These are phyloP conservation scores for Pteromalus puparum DNA, from an alignment of 1,140 invertebrate species.

Conservation along the genomic window DNA sequence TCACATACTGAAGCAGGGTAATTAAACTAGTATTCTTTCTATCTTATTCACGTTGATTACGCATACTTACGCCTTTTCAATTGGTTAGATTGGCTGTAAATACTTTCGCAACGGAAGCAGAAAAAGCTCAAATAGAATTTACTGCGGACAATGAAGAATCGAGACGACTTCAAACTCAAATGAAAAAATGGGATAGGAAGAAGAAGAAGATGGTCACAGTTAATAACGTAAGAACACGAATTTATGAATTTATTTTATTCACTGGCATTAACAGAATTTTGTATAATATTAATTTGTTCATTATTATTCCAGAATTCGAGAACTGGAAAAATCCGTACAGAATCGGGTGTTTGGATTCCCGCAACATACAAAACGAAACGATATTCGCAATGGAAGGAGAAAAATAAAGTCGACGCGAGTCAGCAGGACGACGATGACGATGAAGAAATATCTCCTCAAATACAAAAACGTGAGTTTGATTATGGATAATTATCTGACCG, in stretches of 20 bases:
- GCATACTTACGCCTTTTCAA: slow-evolving; percentile 1
- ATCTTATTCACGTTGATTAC: slow-evolving; percentile 15
- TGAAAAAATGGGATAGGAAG: slow-evolving; percentile 91
- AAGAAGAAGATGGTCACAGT: slow-evolving; percentile 93
- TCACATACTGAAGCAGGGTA: slow-evolving; percentile 92
- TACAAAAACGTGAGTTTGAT: slow-evolving; percentile 64
- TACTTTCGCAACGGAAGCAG: slow-evolving; percentile 84
- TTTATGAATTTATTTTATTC: neutral
- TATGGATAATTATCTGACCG: slow-evolving; percentile 9
- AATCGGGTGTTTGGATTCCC: slow-evolving; percentile 95
- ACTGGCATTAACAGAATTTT: neutral
- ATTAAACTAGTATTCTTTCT: slow-evolving; percentile 52
- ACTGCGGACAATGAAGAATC: slow-evolving; percentile 85
- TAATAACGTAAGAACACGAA: slow-evolving; percentile 74
- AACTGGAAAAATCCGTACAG: slow-evolving; percentile 91
- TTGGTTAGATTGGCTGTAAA: slow-evolving; percentile 82
- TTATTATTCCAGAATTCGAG: slow-evolving; percentile 75
- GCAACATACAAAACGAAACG: slow-evolving; percentile 94
- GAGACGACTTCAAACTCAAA: slow-evolving; percentile 77
- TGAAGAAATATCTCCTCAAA: slow-evolving; percentile 61
- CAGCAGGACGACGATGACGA: slow-evolving; percentile 79
- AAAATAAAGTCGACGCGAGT: slow-evolving; percentile 82
- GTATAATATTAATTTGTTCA: slow-evolving; percentile 32
- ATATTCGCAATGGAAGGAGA: slow-evolving; percentile 92
- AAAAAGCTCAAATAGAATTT: slow-evolving; percentile 85